Conservation (phyloP, 2,888 invertebrate genomes). For the Agrenia bidenticulata region DNA sequence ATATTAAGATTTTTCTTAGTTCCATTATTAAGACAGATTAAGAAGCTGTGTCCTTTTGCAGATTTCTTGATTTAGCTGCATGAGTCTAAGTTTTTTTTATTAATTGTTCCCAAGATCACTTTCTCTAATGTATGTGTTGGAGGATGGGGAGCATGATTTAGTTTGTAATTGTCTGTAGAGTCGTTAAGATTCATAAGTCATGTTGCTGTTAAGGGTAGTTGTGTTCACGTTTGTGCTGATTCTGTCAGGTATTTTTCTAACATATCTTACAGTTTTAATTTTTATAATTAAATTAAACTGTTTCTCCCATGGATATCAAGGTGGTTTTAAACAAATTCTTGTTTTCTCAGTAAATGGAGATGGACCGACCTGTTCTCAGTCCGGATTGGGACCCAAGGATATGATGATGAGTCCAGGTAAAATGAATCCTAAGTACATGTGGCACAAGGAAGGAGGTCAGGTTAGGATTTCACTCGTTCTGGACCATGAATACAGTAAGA, state of each 20-base stretch:
- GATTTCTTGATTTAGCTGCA: no score
- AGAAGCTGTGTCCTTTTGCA: no score
- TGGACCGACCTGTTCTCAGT: slow-evolving; percentile 36
- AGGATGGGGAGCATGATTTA: no score
- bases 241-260: not conserved
- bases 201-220: not conserved
- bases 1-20: no score
- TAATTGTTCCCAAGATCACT: no score
- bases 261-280: not conserved
- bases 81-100: no score
- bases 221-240: not conserved
- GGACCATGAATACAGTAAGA: slow-evolving; percentile 40
- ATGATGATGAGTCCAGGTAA: slow-evolving; percentile 34
- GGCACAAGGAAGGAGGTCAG: slow-evolving; percentile 31
- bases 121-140: no score
- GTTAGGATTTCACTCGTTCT: slow-evolving; percentile 37
- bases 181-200: not conserved
- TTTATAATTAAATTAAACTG: not conserved
- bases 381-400: slow-evolving; percentile 35
- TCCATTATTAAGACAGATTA: no score
- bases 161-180: no score
- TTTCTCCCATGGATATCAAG: not conserved
- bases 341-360: slow-evolving; percentile 24
- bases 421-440: slow-evolving; percentile 43
- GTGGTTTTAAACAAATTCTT: not conserved